A percentile compares a stretch with the other conserved stretches of the same genome.
Conservation (phyloP, 2,888 invertebrate species). For the Onthophagus sagittarius region DNA sequence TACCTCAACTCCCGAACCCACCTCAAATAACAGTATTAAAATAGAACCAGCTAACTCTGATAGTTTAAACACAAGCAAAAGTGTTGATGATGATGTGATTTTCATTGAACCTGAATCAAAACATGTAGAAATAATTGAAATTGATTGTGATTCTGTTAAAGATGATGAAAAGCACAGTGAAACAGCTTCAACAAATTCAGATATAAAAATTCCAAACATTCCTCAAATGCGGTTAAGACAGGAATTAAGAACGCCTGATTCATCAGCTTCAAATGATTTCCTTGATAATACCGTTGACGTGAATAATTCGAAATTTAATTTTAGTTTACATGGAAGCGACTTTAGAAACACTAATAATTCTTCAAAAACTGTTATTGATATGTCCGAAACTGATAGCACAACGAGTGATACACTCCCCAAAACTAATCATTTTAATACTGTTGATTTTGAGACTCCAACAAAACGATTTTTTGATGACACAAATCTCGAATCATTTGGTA, state of each 20-base stretch:
- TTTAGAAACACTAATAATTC: conserved; percentile 30
- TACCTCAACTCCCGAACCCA: background rate
- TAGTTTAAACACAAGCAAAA: background rate
- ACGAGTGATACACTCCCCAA: conserved; percentile 36
- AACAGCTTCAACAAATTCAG: conserved; percentile 18
- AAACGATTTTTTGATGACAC: conserved; percentile 34
- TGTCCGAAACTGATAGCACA: conserved; percentile 42
- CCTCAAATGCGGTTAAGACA: conserved; percentile 17
- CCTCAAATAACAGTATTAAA: background rate
- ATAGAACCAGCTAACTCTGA: background rate
- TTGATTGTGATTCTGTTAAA: conserved; percentile 30
- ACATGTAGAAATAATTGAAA: conserved; percentile 34
- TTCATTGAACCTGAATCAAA: conserved; percentile 36
- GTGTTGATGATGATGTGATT: conserved; percentile 35
- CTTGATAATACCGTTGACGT: conserved; percentile 32
- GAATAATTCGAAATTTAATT: conserved; percentile 34
- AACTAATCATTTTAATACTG: conserved; percentile 39
- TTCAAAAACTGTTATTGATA: conserved; percentile 28
- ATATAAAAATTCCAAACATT: background rate
- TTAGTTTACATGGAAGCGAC: conserved; percentile 39
- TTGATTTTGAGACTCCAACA: conserved; percentile 35
- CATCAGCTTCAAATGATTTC: conserved; percentile 37
- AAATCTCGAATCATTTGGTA: conserved; percentile 40
- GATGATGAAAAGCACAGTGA: conserved; percentile 16
- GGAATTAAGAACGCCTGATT: conserved; percentile 30